These are phyloP conservation scores for Crenuchus spilurus DNA, from an alignment of 2,797 vertebrate genomes.

Conservation along the genomic window DNA sequence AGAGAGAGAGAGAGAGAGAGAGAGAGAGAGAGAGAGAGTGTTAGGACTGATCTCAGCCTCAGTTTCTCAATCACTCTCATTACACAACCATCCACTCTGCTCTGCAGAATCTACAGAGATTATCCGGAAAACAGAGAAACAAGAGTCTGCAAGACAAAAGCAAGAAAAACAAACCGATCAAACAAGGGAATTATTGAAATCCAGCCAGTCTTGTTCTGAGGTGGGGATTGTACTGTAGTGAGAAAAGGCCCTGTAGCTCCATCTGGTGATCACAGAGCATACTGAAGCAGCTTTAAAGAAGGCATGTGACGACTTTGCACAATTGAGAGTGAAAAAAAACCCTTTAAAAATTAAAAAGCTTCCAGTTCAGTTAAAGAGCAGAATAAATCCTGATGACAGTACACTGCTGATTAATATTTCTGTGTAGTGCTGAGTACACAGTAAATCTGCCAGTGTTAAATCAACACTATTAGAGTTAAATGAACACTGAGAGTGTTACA, in stretches of 20 bases:
- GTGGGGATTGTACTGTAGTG: background rate
- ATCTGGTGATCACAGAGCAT: constrained; percentile 2
- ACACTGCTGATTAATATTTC: no score
- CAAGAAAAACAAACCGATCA: background rate
- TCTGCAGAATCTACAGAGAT: constrained; percentile 13
- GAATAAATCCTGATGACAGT: no score
- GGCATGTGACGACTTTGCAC: no score
- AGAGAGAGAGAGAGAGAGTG: constrained; percentile 6
- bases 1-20: constrained; percentile 21
- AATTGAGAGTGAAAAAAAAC: no score
- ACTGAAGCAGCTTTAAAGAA: no score
- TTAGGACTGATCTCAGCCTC: constrained; percentile 40
- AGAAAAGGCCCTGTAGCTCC: constrained; percentile 1
- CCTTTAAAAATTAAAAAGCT: no score
- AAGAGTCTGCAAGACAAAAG: background rate
- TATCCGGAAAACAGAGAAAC: background rate
- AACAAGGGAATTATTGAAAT: background rate
- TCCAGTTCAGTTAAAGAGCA: no score
- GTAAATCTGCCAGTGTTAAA: no score
- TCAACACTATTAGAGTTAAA: no score
- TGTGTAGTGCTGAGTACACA: no score
- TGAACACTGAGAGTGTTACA: no score
- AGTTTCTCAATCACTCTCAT: constrained; percentile 21
- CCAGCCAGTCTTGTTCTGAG: no score
- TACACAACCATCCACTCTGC: constrained; percentile 31